These are phyloP conservation scores for Zosterops borbonicus DNA, from an alignment of 2,113 vertebrate species.

Conservation along the genomic window DNA sequence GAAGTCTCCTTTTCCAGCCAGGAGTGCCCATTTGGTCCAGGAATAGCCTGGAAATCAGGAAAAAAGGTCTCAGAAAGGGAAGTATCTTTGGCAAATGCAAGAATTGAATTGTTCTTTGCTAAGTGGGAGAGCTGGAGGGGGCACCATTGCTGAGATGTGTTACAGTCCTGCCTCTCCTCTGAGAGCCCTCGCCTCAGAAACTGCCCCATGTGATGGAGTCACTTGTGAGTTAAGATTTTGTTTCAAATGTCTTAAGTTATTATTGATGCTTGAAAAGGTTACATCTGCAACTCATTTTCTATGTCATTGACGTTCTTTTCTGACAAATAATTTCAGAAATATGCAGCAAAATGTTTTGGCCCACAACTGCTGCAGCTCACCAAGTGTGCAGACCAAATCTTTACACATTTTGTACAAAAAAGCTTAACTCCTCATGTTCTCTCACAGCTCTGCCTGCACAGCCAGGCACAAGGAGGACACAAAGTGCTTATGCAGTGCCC, in stretches of 20 bases:
- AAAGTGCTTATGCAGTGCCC: rapidly evolving
- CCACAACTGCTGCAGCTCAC: slow-evolving; percentile 34
- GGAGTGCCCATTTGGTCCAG: background rate
- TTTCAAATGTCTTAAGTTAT: slow-evolving; percentile 51
- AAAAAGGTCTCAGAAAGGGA: background rate
- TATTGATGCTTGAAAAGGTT: slow-evolving; percentile 64
- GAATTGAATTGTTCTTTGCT: background rate
- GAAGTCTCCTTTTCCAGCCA: background rate
- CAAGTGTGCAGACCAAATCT: slow-evolving; percentile 40
- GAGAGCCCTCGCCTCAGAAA: background rate
- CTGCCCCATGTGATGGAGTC: background rate
- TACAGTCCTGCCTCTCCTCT: background rate
- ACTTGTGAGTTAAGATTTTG: slow-evolving; percentile 24
- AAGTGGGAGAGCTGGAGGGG: slow-evolving; percentile 3
- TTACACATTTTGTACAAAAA: slow-evolving; percentile 12
- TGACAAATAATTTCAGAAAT: slow-evolving; percentile 66
- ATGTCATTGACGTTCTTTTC: slow-evolving; percentile 60
- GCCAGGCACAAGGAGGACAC: background rate
- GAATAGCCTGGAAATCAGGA: background rate
- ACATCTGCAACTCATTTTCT: slow-evolving; percentile 68
- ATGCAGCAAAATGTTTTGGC: slow-evolving; percentile 58
- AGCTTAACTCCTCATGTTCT: slow-evolving; percentile 52
- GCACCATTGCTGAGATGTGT: background rate
- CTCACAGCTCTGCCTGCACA: background rate
- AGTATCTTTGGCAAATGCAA: background rate